phyloP scores from a whole-genome alignment of 2,113 vertebrate genomes.

The Chiloscyllium plagiosum region DNA sequence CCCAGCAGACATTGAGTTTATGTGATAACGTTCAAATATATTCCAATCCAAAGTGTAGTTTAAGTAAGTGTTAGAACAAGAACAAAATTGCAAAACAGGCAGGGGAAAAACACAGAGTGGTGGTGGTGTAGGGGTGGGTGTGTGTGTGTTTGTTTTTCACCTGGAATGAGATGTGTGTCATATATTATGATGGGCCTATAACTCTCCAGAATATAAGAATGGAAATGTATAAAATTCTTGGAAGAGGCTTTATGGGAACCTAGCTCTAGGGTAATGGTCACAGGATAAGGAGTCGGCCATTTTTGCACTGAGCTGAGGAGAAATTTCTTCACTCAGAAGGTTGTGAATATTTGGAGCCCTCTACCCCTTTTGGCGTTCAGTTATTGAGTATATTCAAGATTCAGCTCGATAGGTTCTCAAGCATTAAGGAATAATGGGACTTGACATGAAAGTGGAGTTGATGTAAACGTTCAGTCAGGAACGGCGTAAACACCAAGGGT shows the following conservation, averaged over 20 bases:
- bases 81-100: not conserved
- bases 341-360: not conserved
- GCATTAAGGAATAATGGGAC: not conserved
- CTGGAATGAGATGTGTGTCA: not conserved
- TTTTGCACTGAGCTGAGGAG: not conserved
- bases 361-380: not conserved
- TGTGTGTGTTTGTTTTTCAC: too few species aligned
- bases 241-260: not conserved
- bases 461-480: not conserved
- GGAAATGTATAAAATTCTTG: not conserved
- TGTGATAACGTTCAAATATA: not conserved
- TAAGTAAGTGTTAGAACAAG: not conserved
- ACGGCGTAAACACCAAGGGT: not conserved
- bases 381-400: not conserved
- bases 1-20: not conserved
- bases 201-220: not conserved
- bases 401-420: not conserved
- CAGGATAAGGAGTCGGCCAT: not conserved
- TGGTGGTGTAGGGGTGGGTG: too few species aligned
- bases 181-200: not conserved
- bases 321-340: not conserved
- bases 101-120: too few species aligned
- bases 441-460: not conserved
- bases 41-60: not conserved
- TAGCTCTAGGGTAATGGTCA: not conserved